Percentiles rank a stretch among this genome's conserved stretches.
phyloP scores from a whole-genome alignment of 2,113 vertebrate genomes.

The Butorides virescens region DNA sequence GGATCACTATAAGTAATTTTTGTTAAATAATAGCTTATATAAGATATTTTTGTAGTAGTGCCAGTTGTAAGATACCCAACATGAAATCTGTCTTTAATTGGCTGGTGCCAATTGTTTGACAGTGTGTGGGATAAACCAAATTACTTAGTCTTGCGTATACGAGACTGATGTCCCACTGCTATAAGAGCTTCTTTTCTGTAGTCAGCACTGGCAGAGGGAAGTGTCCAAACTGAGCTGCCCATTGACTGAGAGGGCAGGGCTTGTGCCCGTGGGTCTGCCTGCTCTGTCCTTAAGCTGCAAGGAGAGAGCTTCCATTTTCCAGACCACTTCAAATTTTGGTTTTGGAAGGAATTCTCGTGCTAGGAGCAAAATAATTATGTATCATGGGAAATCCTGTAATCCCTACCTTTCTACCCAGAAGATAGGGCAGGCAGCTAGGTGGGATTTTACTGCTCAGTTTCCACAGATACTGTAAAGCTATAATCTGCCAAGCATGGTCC shows the following conservation, averaged over 20 bases:
- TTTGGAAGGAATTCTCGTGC: background rate
- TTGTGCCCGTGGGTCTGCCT: background rate
- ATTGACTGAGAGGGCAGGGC: background rate
- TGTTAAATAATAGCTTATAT: background rate
- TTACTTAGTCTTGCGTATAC: background rate
- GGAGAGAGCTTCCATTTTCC: background rate
- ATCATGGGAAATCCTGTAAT: background rate
- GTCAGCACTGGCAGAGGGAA: background rate
- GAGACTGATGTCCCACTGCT: background rate
- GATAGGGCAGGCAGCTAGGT: background rate
- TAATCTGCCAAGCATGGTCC: background rate
- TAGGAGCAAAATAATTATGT: background rate
- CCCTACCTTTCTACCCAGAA: background rate
- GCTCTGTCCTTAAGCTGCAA: background rate
- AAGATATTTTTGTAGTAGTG: background rate
- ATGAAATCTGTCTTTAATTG: background rate
- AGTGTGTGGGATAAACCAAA: background rate
- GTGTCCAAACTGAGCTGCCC: background rate
- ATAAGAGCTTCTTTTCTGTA: background rate
- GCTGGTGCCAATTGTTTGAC: background rate
- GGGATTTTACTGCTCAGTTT: background rate
- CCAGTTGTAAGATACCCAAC: background rate
- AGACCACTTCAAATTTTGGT: background rate
- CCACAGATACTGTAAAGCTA: background rate
- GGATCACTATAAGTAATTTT: background rate